Percentiles rank a stretch among this genome's conserved stretches.
phyloP scores from a whole-genome alignment of 1,140 invertebrate genomes.

The Zaprionus kolodkinae region DNA sequence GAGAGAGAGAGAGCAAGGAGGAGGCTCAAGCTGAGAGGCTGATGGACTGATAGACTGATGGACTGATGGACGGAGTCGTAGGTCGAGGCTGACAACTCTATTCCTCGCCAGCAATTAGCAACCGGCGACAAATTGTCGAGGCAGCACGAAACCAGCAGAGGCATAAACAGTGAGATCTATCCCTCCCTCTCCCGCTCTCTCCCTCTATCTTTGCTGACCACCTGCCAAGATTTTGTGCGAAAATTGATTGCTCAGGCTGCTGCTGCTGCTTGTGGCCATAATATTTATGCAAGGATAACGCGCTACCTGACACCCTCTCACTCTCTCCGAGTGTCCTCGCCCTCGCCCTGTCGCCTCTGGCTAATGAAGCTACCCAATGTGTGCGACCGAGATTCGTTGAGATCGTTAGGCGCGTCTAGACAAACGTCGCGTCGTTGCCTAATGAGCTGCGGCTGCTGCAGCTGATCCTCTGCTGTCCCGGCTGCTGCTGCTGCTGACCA shows the following conservation, averaged over 20 bases:
- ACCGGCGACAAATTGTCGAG: constrained; percentile 77
- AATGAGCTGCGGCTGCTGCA: constrained; percentile 49
- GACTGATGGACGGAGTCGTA: not conserved
- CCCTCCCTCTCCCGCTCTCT: not conserved
- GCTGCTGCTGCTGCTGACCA: too few species aligned
- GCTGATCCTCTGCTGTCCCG: not conserved
- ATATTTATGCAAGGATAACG: constrained; percentile 62
- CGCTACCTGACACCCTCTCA: not conserved
- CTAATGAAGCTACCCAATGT: constrained; percentile 63
- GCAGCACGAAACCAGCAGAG: constrained; percentile 33
- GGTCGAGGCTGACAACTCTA: constrained; percentile 13
- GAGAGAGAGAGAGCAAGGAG: too few species aligned
- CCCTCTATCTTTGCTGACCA: constrained; percentile 31
- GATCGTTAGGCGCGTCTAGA: constrained; percentile 67
- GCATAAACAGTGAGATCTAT: constrained; percentile 6
- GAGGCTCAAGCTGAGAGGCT: not conserved
- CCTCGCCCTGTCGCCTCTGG: constrained; percentile 11
- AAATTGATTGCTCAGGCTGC: constrained; percentile 37
- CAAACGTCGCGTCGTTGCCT: constrained; percentile 43
- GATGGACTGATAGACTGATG: constrained; percentile 5
- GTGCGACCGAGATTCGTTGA: not conserved
- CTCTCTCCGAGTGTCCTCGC: not conserved
- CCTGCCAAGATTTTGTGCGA: constrained; percentile 75
- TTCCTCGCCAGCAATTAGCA: constrained; percentile 62
- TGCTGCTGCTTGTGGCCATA: constrained; percentile 69